phyloP scores from a whole-genome alignment of 2,113 vertebrate genomes.

The Willisornis vidua region DNA sequence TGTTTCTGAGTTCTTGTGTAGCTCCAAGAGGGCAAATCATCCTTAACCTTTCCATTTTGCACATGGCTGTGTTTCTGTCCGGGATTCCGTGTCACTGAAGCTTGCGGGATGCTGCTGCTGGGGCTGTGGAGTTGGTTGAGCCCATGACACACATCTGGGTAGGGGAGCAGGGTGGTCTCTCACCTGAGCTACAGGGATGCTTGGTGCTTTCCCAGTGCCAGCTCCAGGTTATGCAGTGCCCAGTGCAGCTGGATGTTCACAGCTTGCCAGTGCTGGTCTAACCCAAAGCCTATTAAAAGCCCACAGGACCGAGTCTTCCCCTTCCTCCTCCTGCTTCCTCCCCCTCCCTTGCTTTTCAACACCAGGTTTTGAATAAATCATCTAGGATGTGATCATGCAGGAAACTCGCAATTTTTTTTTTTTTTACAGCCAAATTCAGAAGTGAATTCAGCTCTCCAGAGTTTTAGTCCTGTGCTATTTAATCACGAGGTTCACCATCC shows the following conservation, averaged over 20 bases:
- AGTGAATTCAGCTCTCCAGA: conserved; percentile 39
- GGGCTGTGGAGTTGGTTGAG: neutral
- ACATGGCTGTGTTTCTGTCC: neutral
- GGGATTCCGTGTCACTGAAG: fast-evolving
- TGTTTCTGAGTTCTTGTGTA: neutral
- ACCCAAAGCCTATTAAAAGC: conserved; percentile 5
- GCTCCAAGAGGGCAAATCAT: neutral
- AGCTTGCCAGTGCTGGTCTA: neutral
- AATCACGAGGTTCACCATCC: neutral
- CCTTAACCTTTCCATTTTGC: neutral
- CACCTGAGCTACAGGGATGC: neutral
- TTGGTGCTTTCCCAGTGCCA: neutral
- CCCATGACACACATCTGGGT: neutral
- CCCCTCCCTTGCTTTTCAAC: conserved; percentile 33
- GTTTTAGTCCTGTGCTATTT: conserved; percentile 21
- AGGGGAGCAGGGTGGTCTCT: neutral
- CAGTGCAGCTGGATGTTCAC: neutral
- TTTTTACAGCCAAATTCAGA: conserved; percentile 1
- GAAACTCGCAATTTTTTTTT: neutral
- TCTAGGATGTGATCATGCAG: conserved; percentile 54
- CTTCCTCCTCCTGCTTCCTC: conserved; percentile 50
- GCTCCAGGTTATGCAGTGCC: neutral
- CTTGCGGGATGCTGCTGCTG: neutral
- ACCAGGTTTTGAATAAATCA: conserved; percentile 35
- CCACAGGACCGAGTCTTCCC: neutral